Base-by-base conservation (phyloP, 2,797 vertebrate species). In the Decapterus maruadsi region DNA sequence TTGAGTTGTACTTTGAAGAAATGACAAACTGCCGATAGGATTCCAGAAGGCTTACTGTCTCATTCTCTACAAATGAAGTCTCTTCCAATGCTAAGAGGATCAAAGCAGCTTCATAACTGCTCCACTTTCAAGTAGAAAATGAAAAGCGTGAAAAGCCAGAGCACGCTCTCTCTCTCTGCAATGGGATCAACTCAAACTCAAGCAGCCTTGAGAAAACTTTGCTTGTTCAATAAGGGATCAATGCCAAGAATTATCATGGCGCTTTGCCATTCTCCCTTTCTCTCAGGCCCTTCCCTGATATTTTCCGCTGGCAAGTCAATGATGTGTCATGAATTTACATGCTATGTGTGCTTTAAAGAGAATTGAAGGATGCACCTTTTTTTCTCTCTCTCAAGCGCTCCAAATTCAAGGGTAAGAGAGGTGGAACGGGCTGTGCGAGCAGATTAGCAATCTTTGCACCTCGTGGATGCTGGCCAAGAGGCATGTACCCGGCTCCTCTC, bases 381-480 rank as follows among this genome's bases (percentile, higher is more conserved):
- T 36, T 36, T 36, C 26, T 26, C 3, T 72, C n/a, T 51, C 59
- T 59, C 31, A 67, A 80, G 50, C 50, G 16, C 72, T 72, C 56
- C 59, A 64, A 81, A 85, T 72, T 85, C 69, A 74, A 68, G 43
- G 54, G 77, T 60, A 72, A 54, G 22, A 72, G 31, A 46, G 68
- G 43, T 36, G 34, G 22, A 58, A 64, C 14, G 14, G 29, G 66
- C 61, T 64, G 31, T 65, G 61, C 34, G 67, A 81, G 60, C 59
- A 88, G 69, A 87, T 83, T 75, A 83, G 62, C 38, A 53, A 83
- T 75, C 56, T 82, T 77, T 85, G 77, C 53, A 40, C 40, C 53
- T 77, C 4, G 42, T 79, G 84, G 85, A 88, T 17, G 40, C 17
- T 58, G 57, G 90, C 84, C 87, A 91, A 74, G 22, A 85, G 67